Conservation (phyloP, 2,888 invertebrate species). For the Rosalia funebris region DNA sequence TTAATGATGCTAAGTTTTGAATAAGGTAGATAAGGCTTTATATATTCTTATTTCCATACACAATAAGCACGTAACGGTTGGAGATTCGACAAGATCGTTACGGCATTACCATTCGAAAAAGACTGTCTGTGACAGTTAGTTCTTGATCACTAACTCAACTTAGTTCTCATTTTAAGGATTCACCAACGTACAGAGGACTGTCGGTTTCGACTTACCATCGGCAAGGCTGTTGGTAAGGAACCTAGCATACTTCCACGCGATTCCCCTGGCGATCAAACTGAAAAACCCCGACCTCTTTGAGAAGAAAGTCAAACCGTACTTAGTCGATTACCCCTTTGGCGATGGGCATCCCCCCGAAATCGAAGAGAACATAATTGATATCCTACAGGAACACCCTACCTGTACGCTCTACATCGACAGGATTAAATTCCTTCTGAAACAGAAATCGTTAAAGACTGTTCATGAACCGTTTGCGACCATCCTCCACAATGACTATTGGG, state of each 20-base stretch:
- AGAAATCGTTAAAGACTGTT: slow-evolving; percentile 5
- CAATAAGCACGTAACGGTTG: too few species aligned
- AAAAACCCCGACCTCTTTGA: slow-evolving; percentile 61
- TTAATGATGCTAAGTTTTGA: too few species aligned
- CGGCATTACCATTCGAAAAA: too few species aligned
- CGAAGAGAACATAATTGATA: neutral
- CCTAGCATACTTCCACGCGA: slow-evolving; percentile 68
- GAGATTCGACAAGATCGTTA: too few species aligned
- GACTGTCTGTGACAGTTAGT: too few species aligned
- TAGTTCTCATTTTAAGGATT: slow-evolving; percentile 56
- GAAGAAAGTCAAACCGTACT: slow-evolving; percentile 53
- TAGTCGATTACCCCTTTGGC: neutral
- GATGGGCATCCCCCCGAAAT: neutral
- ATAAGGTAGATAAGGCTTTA: too few species aligned
- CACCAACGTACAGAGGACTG: slow-evolving; percentile 63
- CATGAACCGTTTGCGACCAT: slow-evolving; percentile 63
- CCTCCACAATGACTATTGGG: slow-evolving; percentile 70
- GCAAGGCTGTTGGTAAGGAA: slow-evolving; percentile 63
- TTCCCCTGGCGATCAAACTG: slow-evolving; percentile 66
- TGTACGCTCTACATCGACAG: neutral
- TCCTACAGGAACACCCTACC: neutral
- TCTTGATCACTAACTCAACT: too few species aligned
- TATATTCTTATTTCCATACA: too few species aligned
- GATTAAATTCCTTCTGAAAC: neutral
- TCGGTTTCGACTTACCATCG: slow-evolving; percentile 65